Evolutionary conservation across 2,888 invertebrate species (phyloP), one percentile per base, ranked within the genome.

Genomic region (Rhamnusium bicolor): DNA sequence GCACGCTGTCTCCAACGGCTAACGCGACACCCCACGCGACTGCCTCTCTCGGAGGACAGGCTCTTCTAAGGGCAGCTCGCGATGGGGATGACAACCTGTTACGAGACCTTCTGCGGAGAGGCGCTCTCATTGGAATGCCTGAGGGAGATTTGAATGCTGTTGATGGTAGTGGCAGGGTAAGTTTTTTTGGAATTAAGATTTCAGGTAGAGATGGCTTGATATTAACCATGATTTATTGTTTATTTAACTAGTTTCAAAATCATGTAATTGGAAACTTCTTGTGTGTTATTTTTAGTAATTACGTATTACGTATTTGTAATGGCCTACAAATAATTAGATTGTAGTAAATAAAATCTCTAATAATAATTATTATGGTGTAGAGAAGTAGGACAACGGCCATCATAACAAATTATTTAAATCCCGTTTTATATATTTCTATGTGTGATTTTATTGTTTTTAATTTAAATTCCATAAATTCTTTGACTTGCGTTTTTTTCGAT

Each of bases 131-230:
- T 51, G 88, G 87, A 10, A 84, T 88, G 40, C 77, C 86, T 1
- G 88, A 88, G 65, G 85, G 87, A 61, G 90, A 91, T 75, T 84
- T 91, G 77, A 91, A 92, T 83, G 89, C 90, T 19, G 86, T 88
- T 2, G 92, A 92, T 83, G 86, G 86, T 78, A 91, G 90, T 81
- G 92, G 92, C 82, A 88, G 91, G 88, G 92, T 91, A 82, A 91
- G 91, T 81, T 76, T n/a, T n/a, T 60, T 40, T 21, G 18, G 19
- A 10, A 3, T 16, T 27, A 14, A 21, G 68, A 58, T 70, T 68
- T 58, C 14, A 24, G 5, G n/a, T n/a, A n/a, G n/a, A n/a, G n/a
- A n/a, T n/a, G n/a, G n/a, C n/a, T 60, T 60, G 8, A 16, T 62
- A 8, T 29, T n/a, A 47, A n/a, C n/a, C 24, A 47, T 47, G 4